Evolutionary conservation across 2,888 invertebrate species (phyloP).

Genomic region (Lypha dubia): DNA sequence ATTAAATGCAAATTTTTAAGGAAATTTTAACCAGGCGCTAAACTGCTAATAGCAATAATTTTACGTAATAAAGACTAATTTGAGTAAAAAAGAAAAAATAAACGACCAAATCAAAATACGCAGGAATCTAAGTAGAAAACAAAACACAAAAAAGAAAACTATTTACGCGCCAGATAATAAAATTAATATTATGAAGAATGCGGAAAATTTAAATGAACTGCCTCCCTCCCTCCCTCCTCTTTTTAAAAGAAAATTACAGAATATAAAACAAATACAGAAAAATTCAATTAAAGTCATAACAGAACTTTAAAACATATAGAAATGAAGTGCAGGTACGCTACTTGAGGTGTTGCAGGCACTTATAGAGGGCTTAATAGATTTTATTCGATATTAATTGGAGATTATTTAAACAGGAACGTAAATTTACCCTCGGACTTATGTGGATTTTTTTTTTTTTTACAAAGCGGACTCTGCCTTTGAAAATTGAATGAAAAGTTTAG

Average conservation of each 20-base stretch:
- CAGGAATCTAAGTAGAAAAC: constrained; percentile 29
- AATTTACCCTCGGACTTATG: too few species aligned
- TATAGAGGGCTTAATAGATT: not conserved
- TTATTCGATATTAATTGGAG: too few species aligned
- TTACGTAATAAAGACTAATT: constrained; percentile 69
- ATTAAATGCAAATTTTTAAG: constrained; percentile 49
- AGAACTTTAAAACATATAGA: constrained; percentile 35
- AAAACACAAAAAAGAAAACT: constrained; percentile 58
- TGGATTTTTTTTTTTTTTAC: too few species aligned
- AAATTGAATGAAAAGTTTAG: too few species aligned
- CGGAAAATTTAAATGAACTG: constrained; percentile 77
- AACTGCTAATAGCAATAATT: constrained; percentile 66
- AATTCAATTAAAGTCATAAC: constrained; percentile 31
- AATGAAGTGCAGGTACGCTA: constrained; percentile 33
- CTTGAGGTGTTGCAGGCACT: not conserved
- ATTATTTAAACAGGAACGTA: too few species aligned
- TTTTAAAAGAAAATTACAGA: constrained; percentile 44
- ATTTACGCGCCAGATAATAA: constrained; percentile 80
- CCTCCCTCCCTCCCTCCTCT: constrained; percentile 39
- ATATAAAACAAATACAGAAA: constrained; percentile 23
- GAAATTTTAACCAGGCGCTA: constrained; percentile 69
- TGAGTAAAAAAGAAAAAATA: constrained; percentile 31
- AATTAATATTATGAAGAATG: constrained; percentile 76
- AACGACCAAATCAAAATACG: constrained; percentile 44
- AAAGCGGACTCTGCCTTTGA: too few species aligned